Evolutionary conservation across 2,888 invertebrate genomes (phyloP), one percentile per base, ranked within the genome.

Genomic region (Latrodectus hesperus): DNA sequence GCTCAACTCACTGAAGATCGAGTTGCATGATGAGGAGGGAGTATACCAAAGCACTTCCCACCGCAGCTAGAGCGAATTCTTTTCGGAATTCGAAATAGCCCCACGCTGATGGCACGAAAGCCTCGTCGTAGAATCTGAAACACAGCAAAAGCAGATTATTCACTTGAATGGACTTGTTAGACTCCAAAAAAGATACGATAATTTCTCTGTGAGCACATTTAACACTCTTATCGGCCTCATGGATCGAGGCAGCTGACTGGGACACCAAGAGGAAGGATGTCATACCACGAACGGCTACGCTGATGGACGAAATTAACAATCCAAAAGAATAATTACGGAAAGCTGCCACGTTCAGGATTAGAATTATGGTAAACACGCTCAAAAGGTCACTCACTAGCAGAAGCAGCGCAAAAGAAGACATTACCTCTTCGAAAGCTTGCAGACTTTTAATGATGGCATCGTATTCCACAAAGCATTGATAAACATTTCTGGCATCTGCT

Each of bases 11-110:
- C 38, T 38, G 38, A 38, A 38, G 38, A 38, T n/a, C n/a, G 10
- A 60, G 60, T 60, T 60, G 60, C 60, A 60, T n/a, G 60, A 60
- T 60, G 12, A 60, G 60, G n/a, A 60, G 60, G n/a, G 60, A 60
- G n/a, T 60, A 60, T 5, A n/a, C n/a, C n/a, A 60, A 60, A 0
- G n/a, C n/a, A 60, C 60, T 60, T 14, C 60, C 60, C 6, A 60
- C 60, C 6, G 60, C 60, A 0, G 6, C n/a, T 11, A 60, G 10
- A 11, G n/a, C n/a, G n/a, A 60, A 60, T 60, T 60, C 60, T 11
- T 60, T 60, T 11, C 14, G 12, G n/a, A 60, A 60, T 16, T 60
- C 12, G n/a, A 16, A 60, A n/a, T 16, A 60, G 6, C 60, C 60
- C 60, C 60, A 60, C 12, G 60, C 60, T 6, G 60, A 60, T 12